Evolutionary conservation across 2,797 vertebrate genomes (phyloP), one percentile per base, ranked within the genome.

Genomic region (Lepilemur septentrionalis): DNA sequence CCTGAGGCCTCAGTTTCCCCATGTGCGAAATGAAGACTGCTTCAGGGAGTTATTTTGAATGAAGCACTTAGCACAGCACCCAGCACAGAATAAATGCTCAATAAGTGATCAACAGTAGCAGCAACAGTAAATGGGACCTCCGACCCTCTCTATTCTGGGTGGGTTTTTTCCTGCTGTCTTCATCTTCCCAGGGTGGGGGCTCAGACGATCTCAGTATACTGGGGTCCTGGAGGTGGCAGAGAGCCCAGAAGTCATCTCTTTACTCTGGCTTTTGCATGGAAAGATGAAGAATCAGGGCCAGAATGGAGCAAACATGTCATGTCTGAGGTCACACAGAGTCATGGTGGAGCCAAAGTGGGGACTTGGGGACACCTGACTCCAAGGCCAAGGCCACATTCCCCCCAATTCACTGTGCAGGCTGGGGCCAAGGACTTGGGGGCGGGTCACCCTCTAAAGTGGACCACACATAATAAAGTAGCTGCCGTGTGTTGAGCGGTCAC

Each of bases 41-140:
- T 35, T 38, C 0, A 0, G 23, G 41, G 35, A 4, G 3, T 8
- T 48, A 9, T 48, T 78, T 5, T 57, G 22, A 35, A 38, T 13
- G 1, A 12, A 3, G 2, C 9, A 25, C 55, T 30, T 25, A 4
- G 52, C 28, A 0, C 1, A 11, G 17, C 17, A 5, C 32, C 78
- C 38, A 32, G 0, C 3, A 20, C 14, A 6, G 28, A 30, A 14
- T 2, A 32, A 69, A 61, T 0, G 0, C 59, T 6, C 82, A 20
- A 5, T 11, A 10, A 3, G 10, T 1, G 23, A 43, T 0, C 2
- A 10, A n/a, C 12, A 2, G 17, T 20, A 4, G 20, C 50, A 22
- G 41, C 32, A 2, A 12, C 0, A 14, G 15, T 1, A 4, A 50
- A 3, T 3, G 0, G 4, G 28, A 41, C 23, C 30, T 14, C 17